These are phyloP conservation scores for Chouioia cunea DNA, from an alignment of 2,888 invertebrate genomes.

Conservation along the genomic window DNA sequence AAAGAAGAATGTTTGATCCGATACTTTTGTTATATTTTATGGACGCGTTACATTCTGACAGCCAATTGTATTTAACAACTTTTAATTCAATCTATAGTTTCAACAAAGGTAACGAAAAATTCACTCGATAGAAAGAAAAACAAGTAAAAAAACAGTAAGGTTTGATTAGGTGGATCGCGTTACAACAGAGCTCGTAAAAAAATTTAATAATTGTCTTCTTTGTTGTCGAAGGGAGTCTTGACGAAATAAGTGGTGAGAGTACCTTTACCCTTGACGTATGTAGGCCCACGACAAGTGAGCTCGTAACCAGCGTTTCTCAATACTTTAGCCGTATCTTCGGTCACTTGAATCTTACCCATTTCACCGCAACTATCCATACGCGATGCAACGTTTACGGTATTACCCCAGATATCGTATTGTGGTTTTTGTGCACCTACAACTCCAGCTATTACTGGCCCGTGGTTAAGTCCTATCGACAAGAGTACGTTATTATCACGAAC, in stretches of 20 bases:
- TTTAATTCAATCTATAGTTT: too few species aligned
- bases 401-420: constrained; percentile 99
- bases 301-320: constrained; percentile 87
- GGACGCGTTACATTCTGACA: too few species aligned
- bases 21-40: too few species aligned
- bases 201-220: constrained; percentile 30
- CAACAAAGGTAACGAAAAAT: too few species aligned
- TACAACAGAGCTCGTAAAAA: background rate
- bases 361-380: constrained; percentile 97
- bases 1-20: too few species aligned
- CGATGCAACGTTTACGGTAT: constrained; percentile 97
- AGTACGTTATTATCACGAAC: too few species aligned
- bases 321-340: constrained; percentile 85
- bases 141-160: too few species aligned
- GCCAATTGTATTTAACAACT: too few species aligned
- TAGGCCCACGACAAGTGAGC: constrained; percentile 92
- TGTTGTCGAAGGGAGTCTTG: constrained; percentile 80
- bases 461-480: constrained; percentile 78
- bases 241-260: constrained; percentile 91
- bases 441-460: constrained; percentile 94
- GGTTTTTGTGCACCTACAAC: constrained; percentile 98
- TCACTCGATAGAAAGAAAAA: too few species aligned
- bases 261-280: constrained; percentile 95
- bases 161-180: background rate
- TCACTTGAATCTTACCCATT: constrained; percentile 88